phyloP scores from a whole-genome alignment of 2,113 vertebrate species.

The Ranitomeya variabilis region DNA sequence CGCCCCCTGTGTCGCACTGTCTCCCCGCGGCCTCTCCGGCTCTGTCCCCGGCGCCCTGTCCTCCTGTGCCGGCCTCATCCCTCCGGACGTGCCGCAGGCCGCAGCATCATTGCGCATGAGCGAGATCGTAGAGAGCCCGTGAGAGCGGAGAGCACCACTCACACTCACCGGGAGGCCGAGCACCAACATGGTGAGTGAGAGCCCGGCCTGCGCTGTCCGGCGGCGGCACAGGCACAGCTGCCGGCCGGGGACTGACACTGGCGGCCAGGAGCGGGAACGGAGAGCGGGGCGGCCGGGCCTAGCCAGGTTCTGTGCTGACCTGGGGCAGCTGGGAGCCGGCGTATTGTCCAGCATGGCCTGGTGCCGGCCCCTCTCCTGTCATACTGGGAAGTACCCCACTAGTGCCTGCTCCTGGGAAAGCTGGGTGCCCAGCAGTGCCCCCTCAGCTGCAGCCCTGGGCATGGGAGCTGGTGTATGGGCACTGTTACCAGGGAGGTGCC shows the following conservation, averaged over 20 bases:
- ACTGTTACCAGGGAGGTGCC: too few relatives aligned
- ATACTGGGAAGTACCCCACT: too few relatives aligned
- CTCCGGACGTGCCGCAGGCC: conserved; percentile 6
- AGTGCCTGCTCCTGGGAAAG: too few relatives aligned
- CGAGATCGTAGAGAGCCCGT: conserved; percentile 74
- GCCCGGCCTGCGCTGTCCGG: background rate
- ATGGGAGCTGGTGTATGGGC: too few relatives aligned
- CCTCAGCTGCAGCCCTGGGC: too few relatives aligned
- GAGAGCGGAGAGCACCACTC: conserved; percentile 72
- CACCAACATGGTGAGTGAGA: conserved; percentile 71
- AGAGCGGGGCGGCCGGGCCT: conserved; percentile 57
- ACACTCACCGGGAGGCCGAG: conserved; percentile 69
- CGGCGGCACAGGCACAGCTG: conserved; percentile 16
- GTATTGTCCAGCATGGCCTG: background rate
- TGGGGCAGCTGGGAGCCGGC: background rate
- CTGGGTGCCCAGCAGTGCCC: too few relatives aligned
- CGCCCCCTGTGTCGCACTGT: background rate
- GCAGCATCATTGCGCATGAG: conserved; percentile 81
- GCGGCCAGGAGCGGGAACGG: conserved; percentile 22
- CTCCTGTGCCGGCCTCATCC: background rate
- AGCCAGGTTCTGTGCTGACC: background rate
- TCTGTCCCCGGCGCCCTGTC: conserved; percentile 30
- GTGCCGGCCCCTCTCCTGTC: too few relatives aligned
- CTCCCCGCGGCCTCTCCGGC: background rate
- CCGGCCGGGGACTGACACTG: conserved; percentile 2